Percentiles rank a stretch among this genome's conserved stretches.
Conservation (phyloP, 2,888 invertebrate genomes). For the Entomobrya proxima region DNA sequence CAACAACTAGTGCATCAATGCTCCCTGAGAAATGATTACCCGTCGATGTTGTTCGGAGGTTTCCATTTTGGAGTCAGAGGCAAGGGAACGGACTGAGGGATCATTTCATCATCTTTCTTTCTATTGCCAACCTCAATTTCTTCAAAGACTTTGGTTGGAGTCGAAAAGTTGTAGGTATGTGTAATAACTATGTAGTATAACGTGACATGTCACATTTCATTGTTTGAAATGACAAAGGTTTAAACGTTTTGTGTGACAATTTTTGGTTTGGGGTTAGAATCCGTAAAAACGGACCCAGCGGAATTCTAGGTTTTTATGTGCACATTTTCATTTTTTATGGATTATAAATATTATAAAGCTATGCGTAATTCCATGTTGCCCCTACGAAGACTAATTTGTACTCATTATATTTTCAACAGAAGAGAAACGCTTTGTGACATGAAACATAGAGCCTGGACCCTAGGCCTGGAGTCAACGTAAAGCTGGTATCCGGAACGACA, state of each 20-base stretch:
- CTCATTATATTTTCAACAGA: slow-evolving; percentile 6
- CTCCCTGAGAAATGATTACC: slow-evolving; percentile 4
- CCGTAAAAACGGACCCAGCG: too few relatives aligned
- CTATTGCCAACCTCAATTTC: too few relatives aligned
- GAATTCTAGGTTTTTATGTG: too few relatives aligned
- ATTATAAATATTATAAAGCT: too few relatives aligned
- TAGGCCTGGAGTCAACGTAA: background rate
- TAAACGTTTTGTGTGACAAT: too few relatives aligned
- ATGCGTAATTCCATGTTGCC: too few relatives aligned
- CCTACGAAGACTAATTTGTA: background rate
- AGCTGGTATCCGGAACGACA: background rate
- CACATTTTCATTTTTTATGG: too few relatives aligned
- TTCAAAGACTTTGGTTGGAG: background rate
- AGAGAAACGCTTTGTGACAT: background rate
- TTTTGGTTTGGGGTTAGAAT: too few relatives aligned
- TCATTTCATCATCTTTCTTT: background rate
- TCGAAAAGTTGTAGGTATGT: background rate
- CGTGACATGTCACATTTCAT: background rate
- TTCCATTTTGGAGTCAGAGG: slow-evolving; percentile 16
- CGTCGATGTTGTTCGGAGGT: background rate
- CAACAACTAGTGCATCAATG: too few relatives aligned
- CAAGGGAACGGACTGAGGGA: background rate
- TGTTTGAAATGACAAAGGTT: too few relatives aligned
- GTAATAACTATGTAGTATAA: background rate
- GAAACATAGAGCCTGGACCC: background rate